Evolutionary conservation across 92 coral and sea anemone species (phyloP).

Genomic region (Galaxea fascicularis): DNA sequence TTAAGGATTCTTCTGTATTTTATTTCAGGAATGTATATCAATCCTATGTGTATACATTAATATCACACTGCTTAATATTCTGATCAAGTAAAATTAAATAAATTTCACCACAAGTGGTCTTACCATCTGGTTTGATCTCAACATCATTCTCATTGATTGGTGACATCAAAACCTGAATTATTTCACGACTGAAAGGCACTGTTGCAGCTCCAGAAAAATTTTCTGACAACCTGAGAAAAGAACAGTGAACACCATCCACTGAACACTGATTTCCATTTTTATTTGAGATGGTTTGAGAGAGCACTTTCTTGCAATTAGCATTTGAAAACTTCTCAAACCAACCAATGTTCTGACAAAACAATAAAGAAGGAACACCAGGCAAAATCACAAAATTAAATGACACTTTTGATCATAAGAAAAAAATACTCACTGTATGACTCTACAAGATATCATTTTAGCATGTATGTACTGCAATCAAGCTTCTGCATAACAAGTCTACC

Average conservation of each 20-base stretch:
- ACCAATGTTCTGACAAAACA: too few relatives aligned
- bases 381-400: too few relatives aligned
- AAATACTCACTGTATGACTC: too few relatives aligned
- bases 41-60: conserved; percentile 56
- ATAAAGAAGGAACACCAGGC: neutral
- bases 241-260: neutral
- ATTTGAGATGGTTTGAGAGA: neutral
- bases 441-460: too few relatives aligned
- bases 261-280: neutral
- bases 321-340: too few relatives aligned
- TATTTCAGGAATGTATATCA: conserved; percentile 94
- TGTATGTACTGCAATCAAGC: too few relatives aligned
- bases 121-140: conserved; percentile 99
- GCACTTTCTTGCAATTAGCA: too few relatives aligned
- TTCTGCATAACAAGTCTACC: too few relatives aligned
- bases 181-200: conserved; percentile 75
- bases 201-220: conserved; percentile 88
- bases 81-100: neutral
- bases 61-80: neutral
- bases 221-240: conserved; percentile 64
- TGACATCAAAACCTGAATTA: conserved; percentile 81
- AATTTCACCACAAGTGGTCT: neutral
- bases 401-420: too few relatives aligned
- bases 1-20: conserved; percentile 96
- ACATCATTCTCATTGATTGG: conserved; percentile 84